Evolutionary conservation across 2,888 invertebrate genomes (phyloP).

Genomic region (Piscicola geometra): DNA sequence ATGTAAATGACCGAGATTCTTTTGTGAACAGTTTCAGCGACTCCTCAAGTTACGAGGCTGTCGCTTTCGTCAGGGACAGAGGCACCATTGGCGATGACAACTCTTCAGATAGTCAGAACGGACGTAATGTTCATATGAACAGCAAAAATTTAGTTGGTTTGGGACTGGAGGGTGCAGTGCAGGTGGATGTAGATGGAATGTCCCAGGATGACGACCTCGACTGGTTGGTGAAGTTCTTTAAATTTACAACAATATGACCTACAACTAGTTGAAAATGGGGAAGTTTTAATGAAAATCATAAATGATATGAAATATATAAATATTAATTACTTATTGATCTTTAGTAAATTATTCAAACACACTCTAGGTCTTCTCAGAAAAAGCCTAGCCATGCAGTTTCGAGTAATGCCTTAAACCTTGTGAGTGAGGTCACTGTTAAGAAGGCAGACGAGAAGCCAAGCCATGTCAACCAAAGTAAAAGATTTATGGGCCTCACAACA

Average conservation of each 20-base stretch:
- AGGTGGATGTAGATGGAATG: slow-evolving; percentile 4
- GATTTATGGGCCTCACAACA: no score
- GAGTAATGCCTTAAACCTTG: background rate
- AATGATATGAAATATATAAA: background rate
- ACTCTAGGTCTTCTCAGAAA: background rate
- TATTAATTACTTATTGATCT: no score
- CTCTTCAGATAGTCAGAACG: background rate
- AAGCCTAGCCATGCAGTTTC: slow-evolving; percentile 8
- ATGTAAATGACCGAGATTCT: background rate
- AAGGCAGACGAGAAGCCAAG: background rate
- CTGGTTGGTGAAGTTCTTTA: slow-evolving; percentile 3
- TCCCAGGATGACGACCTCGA: background rate
- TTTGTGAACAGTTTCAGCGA: background rate
- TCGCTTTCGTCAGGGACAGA: background rate
- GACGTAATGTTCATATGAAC: background rate
- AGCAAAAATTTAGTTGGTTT: background rate
- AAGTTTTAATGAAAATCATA: background rate
- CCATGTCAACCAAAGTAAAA: background rate
- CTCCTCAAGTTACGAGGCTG: background rate
- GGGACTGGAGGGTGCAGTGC: background rate
- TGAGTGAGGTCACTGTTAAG: background rate
- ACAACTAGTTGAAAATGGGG: background rate
- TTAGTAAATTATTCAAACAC: no score
- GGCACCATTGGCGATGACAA: background rate
- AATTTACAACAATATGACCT: no score